phyloP scores from a whole-genome alignment of 2,888 invertebrate genomes.

The Epicampocera succincta region DNA sequence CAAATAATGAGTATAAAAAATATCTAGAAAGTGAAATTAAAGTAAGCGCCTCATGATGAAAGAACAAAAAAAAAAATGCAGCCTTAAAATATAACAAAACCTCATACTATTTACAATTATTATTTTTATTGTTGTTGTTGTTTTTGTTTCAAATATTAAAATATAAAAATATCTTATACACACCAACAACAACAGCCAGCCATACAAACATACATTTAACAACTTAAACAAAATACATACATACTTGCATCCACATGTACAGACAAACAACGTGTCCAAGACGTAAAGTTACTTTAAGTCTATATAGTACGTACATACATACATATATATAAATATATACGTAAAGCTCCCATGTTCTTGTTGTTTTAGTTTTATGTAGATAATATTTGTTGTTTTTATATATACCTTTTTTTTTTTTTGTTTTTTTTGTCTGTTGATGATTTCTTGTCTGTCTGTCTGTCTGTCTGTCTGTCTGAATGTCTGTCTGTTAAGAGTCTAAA shows the following conservation, averaged over 20 bases:
- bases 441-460: conserved; percentile 54
- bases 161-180: conserved; percentile 39
- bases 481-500: conserved; percentile 65
- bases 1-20: conserved; percentile 29
- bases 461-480: conserved; percentile 54
- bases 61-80: conserved; percentile 53
- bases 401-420: too few relatives aligned
- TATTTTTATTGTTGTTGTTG: conserved; percentile 35
- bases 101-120: conserved; percentile 51
- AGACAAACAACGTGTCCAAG: conserved; percentile 62
- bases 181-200: background rate
- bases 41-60: conserved; percentile 61
- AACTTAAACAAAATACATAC: conserved; percentile 36
- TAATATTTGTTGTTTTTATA: conserved; percentile 16
- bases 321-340: conserved; percentile 30
- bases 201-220: conserved; percentile 2
- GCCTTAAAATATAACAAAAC: conserved; percentile 43
- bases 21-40: conserved; percentile 62
- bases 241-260: too few relatives aligned
- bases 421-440: conserved; percentile 66
- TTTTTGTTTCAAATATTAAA: conserved; percentile 49
- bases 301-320: conserved; percentile 16
- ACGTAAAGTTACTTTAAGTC: conserved; percentile 67
- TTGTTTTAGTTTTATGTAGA: conserved; percentile 40
- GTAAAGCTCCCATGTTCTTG: conserved; percentile 39